Conservation (phyloP, 2,888 invertebrate species). For the Ptilodon capucinus region DNA sequence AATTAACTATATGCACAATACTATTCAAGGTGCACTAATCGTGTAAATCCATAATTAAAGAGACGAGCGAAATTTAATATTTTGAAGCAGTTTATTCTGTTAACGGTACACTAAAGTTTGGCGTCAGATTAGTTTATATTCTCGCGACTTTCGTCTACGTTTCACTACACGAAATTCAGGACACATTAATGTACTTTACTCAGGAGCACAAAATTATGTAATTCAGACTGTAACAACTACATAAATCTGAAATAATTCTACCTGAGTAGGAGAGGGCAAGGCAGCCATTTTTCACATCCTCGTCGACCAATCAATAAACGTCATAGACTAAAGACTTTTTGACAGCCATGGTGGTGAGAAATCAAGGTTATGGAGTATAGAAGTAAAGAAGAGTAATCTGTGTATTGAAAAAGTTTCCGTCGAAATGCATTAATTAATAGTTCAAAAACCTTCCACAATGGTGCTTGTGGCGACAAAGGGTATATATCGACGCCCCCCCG, state of each 20-base stretch:
- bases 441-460: too few relatives aligned
- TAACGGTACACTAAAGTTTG: conserved; percentile 61
- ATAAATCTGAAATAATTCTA: conserved; percentile 76
- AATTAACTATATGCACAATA: conserved; percentile 48
- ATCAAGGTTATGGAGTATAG: too few relatives aligned
- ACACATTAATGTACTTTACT: conserved; percentile 37
- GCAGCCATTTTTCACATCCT: conserved; percentile 90
- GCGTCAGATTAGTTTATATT: conserved; percentile 43
- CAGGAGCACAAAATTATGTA: conserved; percentile 19
- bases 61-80: conserved; percentile 46
- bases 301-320: conserved; percentile 81
- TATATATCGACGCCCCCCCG: too few relatives aligned
- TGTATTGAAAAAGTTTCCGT: too few relatives aligned
- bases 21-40: conserved; percentile 28
- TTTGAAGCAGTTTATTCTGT: conserved; percentile 47
- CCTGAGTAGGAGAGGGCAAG: conserved; percentile 93
- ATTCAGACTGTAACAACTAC: conserved; percentile 43
- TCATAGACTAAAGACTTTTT: conserved; percentile 62
- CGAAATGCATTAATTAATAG: too few relatives aligned
- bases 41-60: conserved; percentile 27
- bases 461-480: too few relatives aligned
- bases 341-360: conserved; percentile 42
- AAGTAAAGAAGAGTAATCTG: too few relatives aligned
- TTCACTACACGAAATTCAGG: conserved; percentile 45
- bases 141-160: conserved; percentile 23